phyloP scores from a whole-genome alignment of 2,888 invertebrate genomes.

The Hipparchia semele region DNA sequence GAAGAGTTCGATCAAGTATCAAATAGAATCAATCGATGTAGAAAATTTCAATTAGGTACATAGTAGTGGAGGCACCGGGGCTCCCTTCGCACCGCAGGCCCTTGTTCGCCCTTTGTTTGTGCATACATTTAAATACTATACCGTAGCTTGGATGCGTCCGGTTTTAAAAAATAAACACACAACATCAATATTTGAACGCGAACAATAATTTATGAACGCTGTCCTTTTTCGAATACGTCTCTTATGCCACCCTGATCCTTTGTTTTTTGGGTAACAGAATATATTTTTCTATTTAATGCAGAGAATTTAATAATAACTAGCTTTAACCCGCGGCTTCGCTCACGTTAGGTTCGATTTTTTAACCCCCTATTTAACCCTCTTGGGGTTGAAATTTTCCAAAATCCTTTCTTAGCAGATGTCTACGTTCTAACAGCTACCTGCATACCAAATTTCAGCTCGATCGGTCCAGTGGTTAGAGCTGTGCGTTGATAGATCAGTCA shows the following conservation, averaged over 20 bases:
- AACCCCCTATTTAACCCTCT: too few relatives aligned
- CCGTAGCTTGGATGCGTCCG: constrained; percentile 63
- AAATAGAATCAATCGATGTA: constrained; percentile 48
- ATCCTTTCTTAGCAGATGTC: too few relatives aligned
- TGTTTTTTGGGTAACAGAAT: constrained; percentile 9
- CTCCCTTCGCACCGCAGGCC: constrained; percentile 68
- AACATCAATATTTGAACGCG: constrained; percentile 66
- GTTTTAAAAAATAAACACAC: constrained; percentile 62
- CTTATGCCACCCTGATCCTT: constrained; percentile 38
- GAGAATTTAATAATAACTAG: neutral
- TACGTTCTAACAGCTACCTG: too few relatives aligned
- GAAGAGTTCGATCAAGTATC: constrained; percentile 52
- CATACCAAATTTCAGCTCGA: too few relatives aligned
- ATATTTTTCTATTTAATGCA: neutral
- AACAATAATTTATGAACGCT: constrained; percentile 66
- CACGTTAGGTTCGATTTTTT: too few relatives aligned
- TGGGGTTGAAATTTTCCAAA: too few relatives aligned
- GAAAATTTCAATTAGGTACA: constrained; percentile 75
- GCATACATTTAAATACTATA: constrained; percentile 77
- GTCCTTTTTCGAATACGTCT: constrained; percentile 45
- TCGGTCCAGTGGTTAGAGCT: too few relatives aligned
- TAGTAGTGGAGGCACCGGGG: constrained; percentile 60
- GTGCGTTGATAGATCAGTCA: too few relatives aligned
- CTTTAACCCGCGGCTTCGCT: too few relatives aligned
- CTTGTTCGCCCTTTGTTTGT: constrained; percentile 73